Evolutionary conservation across 2,113 vertebrate genomes (phyloP).

Genomic region (Stictonetta naevosa): DNA sequence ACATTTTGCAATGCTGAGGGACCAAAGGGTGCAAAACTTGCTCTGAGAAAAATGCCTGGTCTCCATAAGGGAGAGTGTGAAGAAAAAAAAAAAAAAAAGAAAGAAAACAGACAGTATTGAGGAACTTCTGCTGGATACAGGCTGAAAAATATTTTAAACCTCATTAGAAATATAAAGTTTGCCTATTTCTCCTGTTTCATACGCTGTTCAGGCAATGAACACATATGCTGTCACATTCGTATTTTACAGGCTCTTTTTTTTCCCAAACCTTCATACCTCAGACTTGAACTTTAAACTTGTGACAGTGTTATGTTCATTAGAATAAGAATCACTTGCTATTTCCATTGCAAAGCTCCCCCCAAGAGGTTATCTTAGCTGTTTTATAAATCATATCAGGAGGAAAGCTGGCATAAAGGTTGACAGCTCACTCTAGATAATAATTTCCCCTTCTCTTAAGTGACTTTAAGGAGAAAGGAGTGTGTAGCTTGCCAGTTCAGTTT

Average conservation of each 20-base stretch:
- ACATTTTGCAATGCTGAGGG: slow-evolving; percentile 20
- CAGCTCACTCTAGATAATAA: slow-evolving; percentile 61
- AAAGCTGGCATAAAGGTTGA: slow-evolving; percentile 72
- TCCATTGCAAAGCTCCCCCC: slow-evolving; percentile 63
- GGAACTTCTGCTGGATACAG: not conserved
- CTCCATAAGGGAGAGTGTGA: not conserved
- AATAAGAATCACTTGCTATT: slow-evolving; percentile 71
- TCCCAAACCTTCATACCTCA: slow-evolving; percentile 45
- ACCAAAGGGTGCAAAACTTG: not conserved
- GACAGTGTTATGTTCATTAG: slow-evolving; percentile 74
- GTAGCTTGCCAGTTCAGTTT: slow-evolving; percentile 53
- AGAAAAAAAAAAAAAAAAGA: not conserved
- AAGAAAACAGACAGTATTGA: not conserved
- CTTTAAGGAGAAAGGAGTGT: slow-evolving; percentile 47
- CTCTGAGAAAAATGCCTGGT: not conserved
- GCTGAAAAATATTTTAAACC: slow-evolving; percentile 26
- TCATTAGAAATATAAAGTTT: slow-evolving; percentile 57
- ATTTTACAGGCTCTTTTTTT: slow-evolving; percentile 37
- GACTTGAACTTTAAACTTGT: slow-evolving; percentile 72
- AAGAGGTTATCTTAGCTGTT: slow-evolving; percentile 61
- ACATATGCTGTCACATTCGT: slow-evolving; percentile 55
- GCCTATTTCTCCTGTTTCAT: slow-evolving; percentile 31
- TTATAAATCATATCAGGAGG: slow-evolving; percentile 61
- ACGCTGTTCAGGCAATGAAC: slow-evolving; percentile 27
- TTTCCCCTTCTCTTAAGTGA: slow-evolving; percentile 40